Base-by-base conservation (phyloP, 2,888 invertebrate species). In the Pachliopta kotzebuea region DNA sequence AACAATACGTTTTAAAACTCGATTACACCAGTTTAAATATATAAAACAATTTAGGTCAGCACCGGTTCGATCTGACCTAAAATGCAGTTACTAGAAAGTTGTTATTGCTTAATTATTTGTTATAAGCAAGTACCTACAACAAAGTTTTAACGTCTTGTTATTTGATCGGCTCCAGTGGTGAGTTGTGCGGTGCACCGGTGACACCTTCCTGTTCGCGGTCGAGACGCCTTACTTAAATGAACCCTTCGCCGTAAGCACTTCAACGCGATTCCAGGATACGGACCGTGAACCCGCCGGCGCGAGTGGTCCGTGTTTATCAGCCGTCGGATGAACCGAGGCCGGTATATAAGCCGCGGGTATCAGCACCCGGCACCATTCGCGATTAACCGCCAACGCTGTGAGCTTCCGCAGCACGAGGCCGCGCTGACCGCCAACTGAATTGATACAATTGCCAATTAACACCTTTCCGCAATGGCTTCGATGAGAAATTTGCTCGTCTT, bases 261-360 rank as follows among this genome's bases (percentile, higher is more conserved):
- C 71, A 74, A 72, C 72, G 74, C 70, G 69, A 72, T 77, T 88
- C 89, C 90, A 86, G 90, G 86, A 86, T 81, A 78, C 68, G 71
- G 86, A 84, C 90, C 90, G 84, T 91, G 90, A 91, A 90, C 90
- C 85, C 85, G 61, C 4, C 55, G 54, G 45, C 55, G 49, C 58
- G 45, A 55, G 83, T 83, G 75, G 77, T 80, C 79, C 78, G 76
- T 79, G 81, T 83, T 81, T 81, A 80, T 82, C 74, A 78, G 84
- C 78, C 77, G 85, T 81, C 86, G 86, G 89, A 88, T 86, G 88
- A 85, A 81, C 81, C 90, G 90, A 91, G 90, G 90, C 89, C 89
- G 85, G 84, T 90, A 90, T 91, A 90, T 88, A 91, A 90, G 79
- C 79, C 78, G 76, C 73, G 79, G 78, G 75, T 77, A 76, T 77